Evolutionary conservation across 2,113 vertebrate genomes (phyloP).

Genomic region (Alectura lathami): DNA sequence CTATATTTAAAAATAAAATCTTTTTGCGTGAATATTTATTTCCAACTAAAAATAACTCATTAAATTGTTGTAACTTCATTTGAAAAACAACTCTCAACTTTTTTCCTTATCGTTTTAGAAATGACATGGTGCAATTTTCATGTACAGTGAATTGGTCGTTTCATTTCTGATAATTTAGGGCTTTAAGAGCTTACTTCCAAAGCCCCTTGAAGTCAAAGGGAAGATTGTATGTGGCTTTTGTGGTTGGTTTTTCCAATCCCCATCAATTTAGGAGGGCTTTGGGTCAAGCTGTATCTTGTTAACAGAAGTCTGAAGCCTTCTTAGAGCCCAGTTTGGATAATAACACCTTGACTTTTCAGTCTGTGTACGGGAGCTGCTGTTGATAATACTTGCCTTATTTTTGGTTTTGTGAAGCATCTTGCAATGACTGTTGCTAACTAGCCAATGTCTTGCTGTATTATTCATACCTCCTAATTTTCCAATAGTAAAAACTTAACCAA

Average conservation of each 20-base stretch:
- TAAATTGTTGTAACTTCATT: neutral
- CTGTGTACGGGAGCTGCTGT: slow-evolving; percentile 59
- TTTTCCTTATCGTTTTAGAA: neutral
- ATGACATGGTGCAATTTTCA: slow-evolving; percentile 15
- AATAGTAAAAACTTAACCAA: neutral
- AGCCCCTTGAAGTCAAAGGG: slow-evolving; percentile 9
- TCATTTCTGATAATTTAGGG: slow-evolving; percentile 45
- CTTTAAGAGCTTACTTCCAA: slow-evolving; percentile 41
- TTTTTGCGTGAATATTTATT: neutral
- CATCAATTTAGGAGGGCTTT: neutral
- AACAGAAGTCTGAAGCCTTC: slow-evolving; percentile 43
- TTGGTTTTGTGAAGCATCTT: slow-evolving; percentile 37
- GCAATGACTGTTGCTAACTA: slow-evolving; percentile 62
- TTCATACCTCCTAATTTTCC: slow-evolving; percentile 5
- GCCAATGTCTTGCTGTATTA: slow-evolving; percentile 35
- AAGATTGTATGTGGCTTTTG: neutral
- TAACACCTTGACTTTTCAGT: slow-evolving; percentile 60
- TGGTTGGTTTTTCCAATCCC: neutral
- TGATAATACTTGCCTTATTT: slow-evolving; percentile 55
- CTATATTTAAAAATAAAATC: slow-evolving; percentile 28
- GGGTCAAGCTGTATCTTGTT: neutral
- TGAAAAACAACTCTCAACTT: neutral
- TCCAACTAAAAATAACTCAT: neutral
- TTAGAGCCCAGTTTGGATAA: slow-evolving; percentile 46
- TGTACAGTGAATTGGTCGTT: neutral